Percentiles rank a stretch among this genome's conserved stretches.
These are phyloP conservation scores for Anoura caudifer DNA, from an alignment of 2,113 vertebrate genomes.

Conservation along the genomic window DNA sequence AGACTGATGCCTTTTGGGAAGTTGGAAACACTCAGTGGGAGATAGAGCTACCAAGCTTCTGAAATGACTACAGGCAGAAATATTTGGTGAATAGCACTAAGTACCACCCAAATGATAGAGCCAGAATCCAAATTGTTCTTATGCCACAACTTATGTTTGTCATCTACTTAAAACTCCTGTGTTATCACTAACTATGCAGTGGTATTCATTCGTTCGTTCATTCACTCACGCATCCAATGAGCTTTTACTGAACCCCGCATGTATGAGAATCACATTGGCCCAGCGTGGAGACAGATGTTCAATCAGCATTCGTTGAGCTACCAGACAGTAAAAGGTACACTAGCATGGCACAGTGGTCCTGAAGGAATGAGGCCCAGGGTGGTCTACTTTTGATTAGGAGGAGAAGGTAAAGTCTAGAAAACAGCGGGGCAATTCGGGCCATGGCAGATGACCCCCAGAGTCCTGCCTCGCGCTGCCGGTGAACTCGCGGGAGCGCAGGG, in stretches of 20 bases:
- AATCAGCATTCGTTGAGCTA: not conserved
- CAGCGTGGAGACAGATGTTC: not conserved
- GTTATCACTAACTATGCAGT: not conserved
- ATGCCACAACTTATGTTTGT: not conserved
- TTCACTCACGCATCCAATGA: not conserved
- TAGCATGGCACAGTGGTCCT: not conserved
- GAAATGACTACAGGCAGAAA: not conserved
- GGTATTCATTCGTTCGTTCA: not conserved
- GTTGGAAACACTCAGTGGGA: not conserved
- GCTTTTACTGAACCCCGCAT: not conserved
- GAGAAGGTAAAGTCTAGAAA: not conserved
- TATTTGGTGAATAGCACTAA: not conserved
- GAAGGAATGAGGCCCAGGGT: not conserved
- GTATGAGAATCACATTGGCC: not conserved
- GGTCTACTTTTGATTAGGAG: not conserved
- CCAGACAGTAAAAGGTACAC: not conserved
- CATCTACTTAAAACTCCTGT: not conserved
- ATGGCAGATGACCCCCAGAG: not conserved
- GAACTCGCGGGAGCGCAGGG: not conserved
- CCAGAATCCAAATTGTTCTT: not conserved
- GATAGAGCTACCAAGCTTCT: not conserved
- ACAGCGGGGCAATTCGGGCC: not conserved
- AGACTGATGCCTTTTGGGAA: not conserved
- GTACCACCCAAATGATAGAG: not conserved
- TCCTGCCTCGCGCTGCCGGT: too few species aligned